Evolutionary conservation across 1,140 invertebrate species (phyloP), one percentile per base, ranked within the genome.

Genomic region (Luehdorfia chinensis): DNA sequence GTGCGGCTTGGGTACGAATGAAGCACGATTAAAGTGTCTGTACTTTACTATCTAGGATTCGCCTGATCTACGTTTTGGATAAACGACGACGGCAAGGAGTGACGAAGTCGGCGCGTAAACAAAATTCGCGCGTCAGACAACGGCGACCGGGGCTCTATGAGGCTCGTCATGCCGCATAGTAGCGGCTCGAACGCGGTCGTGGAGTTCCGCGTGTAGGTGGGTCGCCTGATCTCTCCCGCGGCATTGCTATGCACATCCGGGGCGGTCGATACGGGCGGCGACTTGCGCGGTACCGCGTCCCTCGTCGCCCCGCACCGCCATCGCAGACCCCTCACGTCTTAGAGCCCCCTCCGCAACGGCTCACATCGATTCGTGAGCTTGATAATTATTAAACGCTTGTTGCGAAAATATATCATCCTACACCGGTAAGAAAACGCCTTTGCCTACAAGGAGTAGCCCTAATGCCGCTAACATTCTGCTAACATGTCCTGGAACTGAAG

Each of bases 201-300:
- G 50, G 55, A 64, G 66, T 73, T 71, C 69, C 63, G 66, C 56
- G 57, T 60, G 64, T 63, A 74, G 73, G 64, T 73, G 64, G 66
- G 64, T 70, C 70, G 66, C 53, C 56, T 72, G 75, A 77, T 84
- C 76, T 80, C 71, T 75, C 66, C 69, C 66, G 46, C 73, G 58
- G 66, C 65, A 75, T 80, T 69, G 75, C 79, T 64, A 77, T 84
- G 79, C 77, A 84, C 74, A 81, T 79, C 75, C 75, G 79, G 74
- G 71, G 66, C 75, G 79, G 77, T 84, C 79, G 79, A 84, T 84
- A 84, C 75, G 68, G 64, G 51, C 59, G 67, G 60, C 74, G 79
- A 84, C 77, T 77, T 84, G 79, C 79, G 79, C 79, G 68, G 55
- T 77, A 54, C 67, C 59, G 61, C 68, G 58, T 49, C 67, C 63